Evolutionary conservation across 2,797 vertebrate species (phyloP).

Genomic region (Scleropages formosus): DNA sequence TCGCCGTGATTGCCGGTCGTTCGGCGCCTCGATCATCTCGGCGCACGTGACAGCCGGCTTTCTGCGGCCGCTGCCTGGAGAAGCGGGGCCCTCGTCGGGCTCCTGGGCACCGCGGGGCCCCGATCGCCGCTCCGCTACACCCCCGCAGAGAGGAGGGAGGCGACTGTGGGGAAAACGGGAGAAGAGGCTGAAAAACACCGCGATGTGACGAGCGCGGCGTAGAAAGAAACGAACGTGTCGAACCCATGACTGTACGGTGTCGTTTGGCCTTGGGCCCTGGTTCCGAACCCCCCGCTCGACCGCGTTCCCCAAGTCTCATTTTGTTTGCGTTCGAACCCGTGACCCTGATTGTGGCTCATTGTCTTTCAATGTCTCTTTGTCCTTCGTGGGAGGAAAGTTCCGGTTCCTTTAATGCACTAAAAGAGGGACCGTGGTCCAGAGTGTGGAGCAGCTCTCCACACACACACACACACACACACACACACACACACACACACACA

Average conservation of each 20-base stretch:
- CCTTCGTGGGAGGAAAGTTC: too few species aligned
- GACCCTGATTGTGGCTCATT: too few species aligned
- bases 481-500: slow-evolving; percentile 5
- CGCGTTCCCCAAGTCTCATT: too few species aligned
- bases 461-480: background rate
- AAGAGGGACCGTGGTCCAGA: background rate
- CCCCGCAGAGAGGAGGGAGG: slow-evolving; percentile 36
- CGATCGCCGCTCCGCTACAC: slow-evolving; percentile 27
- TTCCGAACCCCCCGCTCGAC: too few species aligned
- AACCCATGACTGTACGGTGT: background rate
- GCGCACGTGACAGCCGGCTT: slow-evolving; percentile 45
- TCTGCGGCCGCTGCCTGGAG: slow-evolving; percentile 21
- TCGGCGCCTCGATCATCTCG: slow-evolving; percentile 62
- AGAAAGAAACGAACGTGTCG: background rate
- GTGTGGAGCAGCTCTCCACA: background rate
- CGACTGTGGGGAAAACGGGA: too few species aligned
- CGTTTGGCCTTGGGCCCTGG: too few species aligned
- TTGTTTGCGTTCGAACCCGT: too few species aligned
- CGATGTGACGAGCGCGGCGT: background rate
- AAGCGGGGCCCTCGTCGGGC: slow-evolving; percentile 40
- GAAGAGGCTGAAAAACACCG: background rate
- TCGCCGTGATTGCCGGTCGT: slow-evolving; percentile 70
- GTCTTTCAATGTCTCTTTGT: too few species aligned
- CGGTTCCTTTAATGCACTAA: too few species aligned
- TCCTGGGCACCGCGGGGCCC: slow-evolving; percentile 36